Evolutionary conservation across 2,888 invertebrate species (phyloP), one percentile per base, ranked within the genome.

Genomic region (Therioaphis trifolii): DNA sequence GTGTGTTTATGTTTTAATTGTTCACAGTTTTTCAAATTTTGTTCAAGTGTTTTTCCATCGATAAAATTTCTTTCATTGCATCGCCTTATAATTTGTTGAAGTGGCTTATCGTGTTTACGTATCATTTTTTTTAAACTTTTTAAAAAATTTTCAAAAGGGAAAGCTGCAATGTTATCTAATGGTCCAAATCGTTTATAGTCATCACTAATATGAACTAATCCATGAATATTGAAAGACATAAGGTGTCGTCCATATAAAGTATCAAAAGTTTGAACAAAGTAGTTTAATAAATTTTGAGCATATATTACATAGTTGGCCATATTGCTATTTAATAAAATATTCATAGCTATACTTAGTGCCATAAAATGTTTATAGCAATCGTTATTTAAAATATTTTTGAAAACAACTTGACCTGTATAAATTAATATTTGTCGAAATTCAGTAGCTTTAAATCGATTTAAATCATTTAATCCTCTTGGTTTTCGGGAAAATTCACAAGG

Each of bases 401-500:
- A 71, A 71, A 71, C 40, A 46, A 71, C 21, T 71, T 43, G 49
- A 27, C 58, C 58, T 1, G 58, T 58, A 58, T 58, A 58, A 58
- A 58, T 58, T 58, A 24, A 21, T 58, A 58, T n/a, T 24, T 58
- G 46, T 11, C 24, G 24, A 58, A 58, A n/a, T n/a, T n/a, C n/a
- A n/a, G n/a, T n/a, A n/a, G n/a, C n/a, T n/a, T n/a, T n/a, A n/a
- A n/a, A n/a, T 21, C 58, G 5, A 58, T 58, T 21, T 58, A 11
- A 21, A 21, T 58, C 58, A 21, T 9, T 11, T 24, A 58, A 24
- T 4, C 21, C 21, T n/a, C 82, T 55, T 35, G 75, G 84, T 43
- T 76, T 84, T 15, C 84, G 66, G n/a, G 66, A 5, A 75, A 69
- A 77, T n/a, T 76, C 77, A 52, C 69, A 77, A 27, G 84, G 21